Evolutionary conservation across 2,888 invertebrate species (phyloP), one percentile per base, ranked within the genome.

Genomic region (Sialis lutaria): DNA sequence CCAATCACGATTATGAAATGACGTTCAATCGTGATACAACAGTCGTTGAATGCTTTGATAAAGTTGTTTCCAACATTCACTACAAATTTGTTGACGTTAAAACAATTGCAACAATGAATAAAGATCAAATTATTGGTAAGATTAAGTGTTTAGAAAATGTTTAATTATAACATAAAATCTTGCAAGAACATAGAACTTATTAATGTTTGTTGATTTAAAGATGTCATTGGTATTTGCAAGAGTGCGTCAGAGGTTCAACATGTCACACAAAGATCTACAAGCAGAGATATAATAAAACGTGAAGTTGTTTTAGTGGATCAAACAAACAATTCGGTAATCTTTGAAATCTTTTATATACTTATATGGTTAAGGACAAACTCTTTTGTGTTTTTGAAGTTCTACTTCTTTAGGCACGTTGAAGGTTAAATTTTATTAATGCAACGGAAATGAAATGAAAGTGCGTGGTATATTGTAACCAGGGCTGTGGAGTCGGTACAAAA

Each of bases 1-100:
- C 93, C 6, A 86, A 87, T 53, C 92, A 96, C 61, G 96, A 97
- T 61, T 98, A 96, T 58, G 98, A 99, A 64, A 85, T 99, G 82
- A 83, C 89, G 1, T 79, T 96, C 58, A 78, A 70, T 8, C 64
- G 67, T 6, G 91, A 95, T 41, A 82, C 90, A 0, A 70, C 67
- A 56, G 58, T 75, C 2, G 56, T 63, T 8, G 65, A 64, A 1
- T 73, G 72, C 49, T 57, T 58, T 42, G 61, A 64, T 9, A 79
- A 76, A 31, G 77, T 76, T 40, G 77, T 93, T 55, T 93, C 95
- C 1, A 70, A 75, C 41, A 67, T 90, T 33, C 53, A 54, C 5
- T 64, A 54, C 41, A 49, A 61, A 47, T 64, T 64, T 49, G 6
- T 49, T 9, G 54, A 60, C 2, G 44, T 49, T 13, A 40, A 54